Conservation (phyloP, 2,113 vertebrate species). For the Pandion haliaetus region DNA sequence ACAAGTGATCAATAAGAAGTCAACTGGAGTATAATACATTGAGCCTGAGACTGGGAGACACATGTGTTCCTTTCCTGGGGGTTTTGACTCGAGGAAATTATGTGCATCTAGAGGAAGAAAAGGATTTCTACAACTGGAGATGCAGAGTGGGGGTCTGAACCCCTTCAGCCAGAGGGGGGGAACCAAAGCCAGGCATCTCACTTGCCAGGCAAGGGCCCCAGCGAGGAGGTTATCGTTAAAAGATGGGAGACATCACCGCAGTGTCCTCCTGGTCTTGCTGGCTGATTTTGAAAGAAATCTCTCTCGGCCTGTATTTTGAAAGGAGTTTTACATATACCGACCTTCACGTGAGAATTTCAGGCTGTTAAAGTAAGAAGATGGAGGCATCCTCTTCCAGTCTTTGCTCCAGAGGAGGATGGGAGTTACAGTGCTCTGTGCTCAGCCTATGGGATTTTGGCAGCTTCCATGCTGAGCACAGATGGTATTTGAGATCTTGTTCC, state of each 20-base stretch:
- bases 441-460: not conserved
- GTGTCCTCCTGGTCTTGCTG: not conserved
- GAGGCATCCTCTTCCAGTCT: not conserved
- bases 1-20: not conserved
- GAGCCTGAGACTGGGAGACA: not conserved
- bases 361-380: not conserved
- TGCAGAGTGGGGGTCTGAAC: not conserved
- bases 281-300: not conserved
- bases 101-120: not conserved
- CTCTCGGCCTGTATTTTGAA: not conserved
- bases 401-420: not conserved
- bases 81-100: not conserved
- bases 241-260: not conserved
- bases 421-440: not conserved
- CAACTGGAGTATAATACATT: not conserved
- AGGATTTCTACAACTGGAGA: not conserved
- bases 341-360: not conserved
- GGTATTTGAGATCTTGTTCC: not conserved
- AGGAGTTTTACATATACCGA: not conserved
- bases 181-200: not conserved
- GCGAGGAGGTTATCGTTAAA: fast-evolving
- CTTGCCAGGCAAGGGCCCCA: not conserved
- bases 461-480: not conserved
- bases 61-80: not conserved
- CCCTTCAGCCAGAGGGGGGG: not conserved